A percentile compares a stretch with the other conserved stretches of the same genome.
These are phyloP conservation scores for Thymelicus acteon DNA, from an alignment of 2,888 invertebrate species.

Conservation along the genomic window DNA sequence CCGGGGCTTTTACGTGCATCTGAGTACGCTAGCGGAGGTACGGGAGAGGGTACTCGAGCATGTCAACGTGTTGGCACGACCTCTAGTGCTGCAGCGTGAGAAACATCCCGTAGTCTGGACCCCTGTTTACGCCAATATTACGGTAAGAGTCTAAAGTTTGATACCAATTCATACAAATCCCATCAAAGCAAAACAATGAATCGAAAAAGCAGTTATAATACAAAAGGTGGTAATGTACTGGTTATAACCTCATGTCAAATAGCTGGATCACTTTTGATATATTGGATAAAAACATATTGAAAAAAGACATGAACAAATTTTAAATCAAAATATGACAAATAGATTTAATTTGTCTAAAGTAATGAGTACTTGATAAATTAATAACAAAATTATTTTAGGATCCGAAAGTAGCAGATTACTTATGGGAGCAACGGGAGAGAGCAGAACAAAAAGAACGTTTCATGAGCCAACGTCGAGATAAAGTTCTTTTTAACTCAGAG, in stretches of 20 bases:
- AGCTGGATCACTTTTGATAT: too few relatives aligned
- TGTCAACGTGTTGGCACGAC: slow-evolving; percentile 98
- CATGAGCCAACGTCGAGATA: slow-evolving; percentile 86
- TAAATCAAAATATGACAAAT: too few relatives aligned
- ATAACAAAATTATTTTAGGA: slow-evolving; percentile 79
- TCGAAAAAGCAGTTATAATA: too few relatives aligned
- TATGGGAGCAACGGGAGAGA: slow-evolving; percentile 94
- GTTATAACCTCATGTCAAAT: too few relatives aligned
- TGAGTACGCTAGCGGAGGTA: slow-evolving; percentile 98
- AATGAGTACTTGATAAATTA: not conserved
- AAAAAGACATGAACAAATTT: too few relatives aligned
- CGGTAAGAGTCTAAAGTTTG: slow-evolving; percentile 79
- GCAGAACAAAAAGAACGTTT: slow-evolving; percentile 91
- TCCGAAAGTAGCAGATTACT: slow-evolving; percentile 95
- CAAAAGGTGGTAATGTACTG: too few relatives aligned
- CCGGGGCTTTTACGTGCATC: slow-evolving; percentile 97
- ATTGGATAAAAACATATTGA: too few relatives aligned
- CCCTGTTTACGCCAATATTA: slow-evolving; percentile 96
- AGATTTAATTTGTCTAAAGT: too few relatives aligned
- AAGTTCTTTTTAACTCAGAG: slow-evolving; percentile 85
- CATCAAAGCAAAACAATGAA: too few relatives aligned
- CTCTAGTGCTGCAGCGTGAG: slow-evolving; percentile 93
- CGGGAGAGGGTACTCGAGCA: slow-evolving; percentile 98
- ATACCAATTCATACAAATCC: too few relatives aligned
- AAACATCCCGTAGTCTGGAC: slow-evolving; percentile 98